These are phyloP conservation scores for Ploceus nigricollis DNA, from an alignment of 2,113 vertebrate species.

Conservation along the genomic window DNA sequence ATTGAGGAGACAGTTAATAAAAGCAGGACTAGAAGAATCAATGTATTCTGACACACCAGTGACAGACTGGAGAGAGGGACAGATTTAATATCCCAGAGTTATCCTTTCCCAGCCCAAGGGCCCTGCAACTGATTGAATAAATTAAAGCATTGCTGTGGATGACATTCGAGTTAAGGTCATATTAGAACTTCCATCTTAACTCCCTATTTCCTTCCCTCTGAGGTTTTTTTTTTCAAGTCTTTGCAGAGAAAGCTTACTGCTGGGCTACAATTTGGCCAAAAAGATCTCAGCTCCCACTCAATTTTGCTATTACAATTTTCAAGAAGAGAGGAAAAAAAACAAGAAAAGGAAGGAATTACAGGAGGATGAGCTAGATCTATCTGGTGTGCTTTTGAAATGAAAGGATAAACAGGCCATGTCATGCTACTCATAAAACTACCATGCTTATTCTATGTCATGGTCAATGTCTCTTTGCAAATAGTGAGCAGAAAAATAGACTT, in stretches of 20 bases:
- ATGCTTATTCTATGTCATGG: background rate
- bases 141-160: slow-evolving; percentile 51
- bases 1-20: slow-evolving; percentile 68
- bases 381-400: background rate
- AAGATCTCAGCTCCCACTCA: background rate
- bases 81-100: slow-evolving; percentile 76
- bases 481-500: background rate
- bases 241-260: background rate
- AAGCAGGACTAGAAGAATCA: slow-evolving; percentile 58
- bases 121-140: slow-evolving; percentile 73
- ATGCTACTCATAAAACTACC: background rate
- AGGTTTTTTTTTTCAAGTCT: background rate
- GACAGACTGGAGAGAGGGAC: slow-evolving; percentile 70
- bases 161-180: slow-evolving; percentile 49
- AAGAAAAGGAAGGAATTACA: background rate
- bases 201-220: background rate
- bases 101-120: slow-evolving; percentile 68
- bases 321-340: background rate
- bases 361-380: background rate
- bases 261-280: background rate
- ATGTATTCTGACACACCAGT: slow-evolving; percentile 62
- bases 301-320: background rate
- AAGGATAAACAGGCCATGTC: background rate
- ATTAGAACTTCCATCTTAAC: slow-evolving; percentile 27
- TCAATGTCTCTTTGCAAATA: slow-evolving; percentile 16